Base-by-base conservation (phyloP, 2,113 vertebrate species). In the Acinonyx jubatus region DNA sequence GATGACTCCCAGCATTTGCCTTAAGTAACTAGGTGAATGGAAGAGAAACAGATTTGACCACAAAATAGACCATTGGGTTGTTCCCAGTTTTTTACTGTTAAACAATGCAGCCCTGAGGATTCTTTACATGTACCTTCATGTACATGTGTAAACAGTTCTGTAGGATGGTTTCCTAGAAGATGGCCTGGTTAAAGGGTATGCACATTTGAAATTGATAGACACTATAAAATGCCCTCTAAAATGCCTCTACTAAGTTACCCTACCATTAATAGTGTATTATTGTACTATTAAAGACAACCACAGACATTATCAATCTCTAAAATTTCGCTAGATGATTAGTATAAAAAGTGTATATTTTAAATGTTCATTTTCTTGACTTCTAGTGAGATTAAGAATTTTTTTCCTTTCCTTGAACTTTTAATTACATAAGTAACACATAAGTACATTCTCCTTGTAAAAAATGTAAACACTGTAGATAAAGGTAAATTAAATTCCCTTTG, bases 381-480 rank as follows among this genome's bases (percentile, higher is more conserved):
- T 57, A 73, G 27, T 73, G 25, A 89, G 50, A 29, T 78, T 92
- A 76, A 65, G 45, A 71, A 63, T 7, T 48, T 61, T 84, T 91
- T 19, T 45, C 45, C 12, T 25, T 95, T 86, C 48, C 21, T 85
- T 86, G 68, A 68, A 82, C 52, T 91, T 86, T 69, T 89, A 74
- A 96, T 68, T 85, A 80, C 2, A 61, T 76, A 92, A 96, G 52
- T 83, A 78, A 93, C 9, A 68, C 1, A 36, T 88, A 92, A 94
- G 23, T 74, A 61, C 33, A 84, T 80, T 85, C 38, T 86, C 48
- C 48, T 94, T 96, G 31, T 57, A 84, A 97, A 92, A 96, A 89
- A 79, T 38, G n/a, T 68, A 68, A 86, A 88, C 38, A 27, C 57
- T 69, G 57, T 41, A 81, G 45, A 79, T 82, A 71, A 94, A 96